Percentiles rank a stretch among this genome's conserved stretches.
These are phyloP conservation scores for Leistus spinibarbis DNA, from an alignment of 2,888 invertebrate species.

Conservation along the genomic window DNA sequence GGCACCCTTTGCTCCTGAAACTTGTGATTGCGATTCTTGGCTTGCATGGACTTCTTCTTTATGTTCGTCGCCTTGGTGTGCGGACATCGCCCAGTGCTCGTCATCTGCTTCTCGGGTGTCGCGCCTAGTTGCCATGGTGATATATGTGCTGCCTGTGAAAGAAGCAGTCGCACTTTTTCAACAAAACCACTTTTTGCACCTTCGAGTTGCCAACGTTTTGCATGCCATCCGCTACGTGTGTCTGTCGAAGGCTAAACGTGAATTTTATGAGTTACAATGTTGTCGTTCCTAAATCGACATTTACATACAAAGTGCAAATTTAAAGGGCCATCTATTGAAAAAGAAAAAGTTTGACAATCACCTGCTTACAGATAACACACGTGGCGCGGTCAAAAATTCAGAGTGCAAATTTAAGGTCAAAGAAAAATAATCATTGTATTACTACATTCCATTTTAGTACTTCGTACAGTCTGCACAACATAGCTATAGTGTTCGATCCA, in stretches of 20 bases:
- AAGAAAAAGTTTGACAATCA: no score
- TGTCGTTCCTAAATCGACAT: no score
- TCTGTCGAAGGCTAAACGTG: not conserved
- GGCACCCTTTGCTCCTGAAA: not conserved
- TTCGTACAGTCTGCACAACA: no score
- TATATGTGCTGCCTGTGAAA: not conserved
- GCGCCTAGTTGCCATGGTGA: conserved; percentile 9
- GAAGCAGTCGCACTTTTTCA: not conserved
- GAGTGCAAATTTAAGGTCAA: no score
- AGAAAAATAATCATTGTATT: no score
- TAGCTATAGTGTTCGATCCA: no score
- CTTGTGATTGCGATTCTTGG: conserved; percentile 16
- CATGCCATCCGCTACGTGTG: not conserved
- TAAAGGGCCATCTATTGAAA: no score
- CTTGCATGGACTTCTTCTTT: not conserved
- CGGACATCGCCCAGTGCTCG: not conserved
- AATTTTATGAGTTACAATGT: not conserved
- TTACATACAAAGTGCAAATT: no score
- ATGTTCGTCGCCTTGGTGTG: not conserved
- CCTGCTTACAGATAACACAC: no score
- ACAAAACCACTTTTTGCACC: not conserved
- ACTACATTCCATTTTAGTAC: no score
- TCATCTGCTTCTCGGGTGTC: conserved; percentile 1
- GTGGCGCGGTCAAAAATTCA: no score
- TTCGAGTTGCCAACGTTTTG: not conserved